Evolutionary conservation across 1,140 invertebrate genomes (phyloP), one percentile per base, ranked within the genome.

Genomic region (Lepidurus packardi): DNA sequence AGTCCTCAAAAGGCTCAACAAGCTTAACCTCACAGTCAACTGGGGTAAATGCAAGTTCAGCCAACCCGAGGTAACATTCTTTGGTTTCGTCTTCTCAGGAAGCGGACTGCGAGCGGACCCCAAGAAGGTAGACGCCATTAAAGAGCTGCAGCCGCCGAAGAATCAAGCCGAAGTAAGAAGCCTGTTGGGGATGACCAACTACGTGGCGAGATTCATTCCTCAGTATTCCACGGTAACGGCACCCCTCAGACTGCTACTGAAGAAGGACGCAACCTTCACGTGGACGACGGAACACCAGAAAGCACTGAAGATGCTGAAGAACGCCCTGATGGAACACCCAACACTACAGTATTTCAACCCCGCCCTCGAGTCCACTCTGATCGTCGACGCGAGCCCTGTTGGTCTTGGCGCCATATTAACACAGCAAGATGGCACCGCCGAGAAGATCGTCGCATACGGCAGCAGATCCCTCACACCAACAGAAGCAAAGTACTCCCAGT

Each of bases 181-280:
- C 24, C 85, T 87, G 79, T 74, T 86, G 6, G 84, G 85, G 3
- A 81, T 85, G 76, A 79, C 83, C 44, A 83, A 83, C 53, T 87
- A 85, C 78, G 84, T 84, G 78, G 73, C 83, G 7, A 81, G 82
- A 78, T 86, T 85, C 81, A 83, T 87, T 34, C 81, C 78, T 78
- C 82, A 82, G 76, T 80, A 83, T 80, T 84, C 84, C 21, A 77
- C 83, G 80, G 75, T 83, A 9, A 80, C 85, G 73, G 77, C 81
- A 80, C 84, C 84, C 21, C 79, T 88, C 42, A 84, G 84, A 11
- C 81, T 87, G 7, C 77, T 83, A 43, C 82, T 83, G 76, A 25
- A 25, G 25, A 81, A 81, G n/a, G n/a, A n/a, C n/a, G n/a, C n/a
- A n/a, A n/a, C n/a, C n/a, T n/a, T n/a, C 41, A 16, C 10, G 7